A percentile compares a stretch with the other conserved stretches of the same genome.
Evolutionary conservation across 2,797 vertebrate species (phyloP).

Genomic region (Microhierax caerulescens): DNA sequence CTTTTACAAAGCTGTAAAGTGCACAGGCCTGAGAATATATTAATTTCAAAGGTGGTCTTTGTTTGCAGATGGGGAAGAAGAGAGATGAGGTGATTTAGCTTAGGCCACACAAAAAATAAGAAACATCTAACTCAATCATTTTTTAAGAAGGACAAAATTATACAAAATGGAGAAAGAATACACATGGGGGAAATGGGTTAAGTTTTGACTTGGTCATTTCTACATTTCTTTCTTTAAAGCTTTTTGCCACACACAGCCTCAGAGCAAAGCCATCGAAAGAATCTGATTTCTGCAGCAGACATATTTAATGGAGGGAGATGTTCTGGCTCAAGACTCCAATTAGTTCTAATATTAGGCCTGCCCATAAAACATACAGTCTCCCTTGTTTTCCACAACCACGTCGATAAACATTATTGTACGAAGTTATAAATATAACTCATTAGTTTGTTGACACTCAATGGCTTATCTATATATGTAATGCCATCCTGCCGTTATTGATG

Average conservation of each 20-base stretch:
- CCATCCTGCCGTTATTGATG: slow-evolving; percentile 54
- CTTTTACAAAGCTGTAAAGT: neutral
- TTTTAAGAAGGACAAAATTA: neutral
- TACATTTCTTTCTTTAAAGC: neutral
- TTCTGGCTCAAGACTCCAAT: slow-evolving; percentile 48
- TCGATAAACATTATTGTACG: slow-evolving; percentile 51
- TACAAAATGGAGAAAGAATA: neutral
- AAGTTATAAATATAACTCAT: slow-evolving; percentile 63
- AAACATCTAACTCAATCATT: neutral
- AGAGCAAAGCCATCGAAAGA: neutral
- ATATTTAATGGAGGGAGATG: slow-evolving; percentile 21
- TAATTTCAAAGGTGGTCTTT: neutral
- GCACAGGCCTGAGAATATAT: neutral
- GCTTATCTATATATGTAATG: slow-evolving; percentile 16
- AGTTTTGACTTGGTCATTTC: neutral
- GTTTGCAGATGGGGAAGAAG: neutral
- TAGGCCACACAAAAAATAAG: neutral
- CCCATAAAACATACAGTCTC: slow-evolving; percentile 36
- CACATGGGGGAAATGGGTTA: neutral
- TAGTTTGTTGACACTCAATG: slow-evolving; percentile 46
- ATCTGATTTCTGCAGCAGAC: neutral
- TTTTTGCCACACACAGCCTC: neutral
- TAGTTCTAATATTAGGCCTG: slow-evolving; percentile 52
- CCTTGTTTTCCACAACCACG: slow-evolving; percentile 32
- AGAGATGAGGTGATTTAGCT: neutral